These are phyloP conservation scores for Takifugu rubripes DNA, from an alignment of 2,797 vertebrate genomes.

Conservation along the genomic window DNA sequence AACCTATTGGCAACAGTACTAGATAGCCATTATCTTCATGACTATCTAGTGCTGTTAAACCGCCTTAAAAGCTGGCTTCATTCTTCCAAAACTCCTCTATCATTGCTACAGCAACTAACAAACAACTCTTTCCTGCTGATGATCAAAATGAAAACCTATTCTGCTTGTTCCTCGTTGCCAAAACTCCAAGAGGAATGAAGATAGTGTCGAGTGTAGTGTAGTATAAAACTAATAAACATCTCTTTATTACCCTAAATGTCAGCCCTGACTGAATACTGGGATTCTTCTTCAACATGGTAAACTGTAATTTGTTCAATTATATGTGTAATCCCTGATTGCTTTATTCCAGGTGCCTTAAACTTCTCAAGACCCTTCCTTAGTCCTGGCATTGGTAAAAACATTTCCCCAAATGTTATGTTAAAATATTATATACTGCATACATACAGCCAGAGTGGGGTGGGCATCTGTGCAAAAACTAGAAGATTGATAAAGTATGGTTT, in stretches of 20 bases:
- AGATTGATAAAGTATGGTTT: conserved; percentile 58
- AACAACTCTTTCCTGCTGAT: conserved; percentile 19
- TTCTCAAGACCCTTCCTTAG: conserved; percentile 60
- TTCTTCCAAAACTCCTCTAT: conserved; percentile 15
- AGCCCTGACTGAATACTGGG: conserved; percentile 43
- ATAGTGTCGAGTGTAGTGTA: conserved; percentile 27
- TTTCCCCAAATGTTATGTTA: conserved; percentile 74
- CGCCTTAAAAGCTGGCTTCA: conserved; percentile 28
- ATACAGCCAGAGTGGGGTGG: conserved; percentile 70
- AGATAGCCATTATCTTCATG: not conserved
- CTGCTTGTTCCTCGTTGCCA: conserved; percentile 10
- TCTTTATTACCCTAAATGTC: conserved; percentile 33
- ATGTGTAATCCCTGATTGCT: conserved; percentile 66
- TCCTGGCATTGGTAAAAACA: conserved; percentile 69
- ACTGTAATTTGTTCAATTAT: conserved; percentile 52
- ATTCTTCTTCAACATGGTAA: conserved; percentile 30
- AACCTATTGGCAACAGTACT: not conserved
- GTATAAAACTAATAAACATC: conserved; percentile 37
- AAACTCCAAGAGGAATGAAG: conserved; percentile 23
- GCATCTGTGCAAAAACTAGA: conserved; percentile 76
- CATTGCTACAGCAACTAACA: conserved; percentile 18
- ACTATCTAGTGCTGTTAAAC: conserved; percentile 18
- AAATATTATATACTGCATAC: conserved; percentile 76
- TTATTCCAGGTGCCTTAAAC: conserved; percentile 64
- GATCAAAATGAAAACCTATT: conserved; percentile 17